phyloP scores from a whole-genome alignment of 2,888 invertebrate species.

The Lobophora halterata region DNA sequence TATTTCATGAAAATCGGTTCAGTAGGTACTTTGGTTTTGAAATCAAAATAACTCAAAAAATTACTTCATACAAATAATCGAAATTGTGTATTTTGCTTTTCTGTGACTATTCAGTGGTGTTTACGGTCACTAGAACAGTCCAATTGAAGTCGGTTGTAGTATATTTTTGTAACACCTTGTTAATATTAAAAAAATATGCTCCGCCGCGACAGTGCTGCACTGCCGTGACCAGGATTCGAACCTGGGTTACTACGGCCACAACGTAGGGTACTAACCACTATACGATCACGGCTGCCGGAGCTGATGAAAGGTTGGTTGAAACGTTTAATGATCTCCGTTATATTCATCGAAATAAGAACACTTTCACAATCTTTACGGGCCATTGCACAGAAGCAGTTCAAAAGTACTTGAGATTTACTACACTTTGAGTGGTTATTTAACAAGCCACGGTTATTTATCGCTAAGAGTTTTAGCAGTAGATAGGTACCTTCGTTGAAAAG shows the following conservation, averaged over 20 bases:
- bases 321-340: slow-evolving; percentile 14
- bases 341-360: slow-evolving; percentile 20
- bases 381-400: slow-evolving; percentile 18
- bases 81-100: too few relatives aligned
- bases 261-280: slow-evolving; percentile 87
- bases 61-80: too few relatives aligned
- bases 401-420: slow-evolving; percentile 7
- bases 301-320: slow-evolving; percentile 36
- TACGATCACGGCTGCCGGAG: slow-evolving; percentile 84
- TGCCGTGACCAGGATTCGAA: slow-evolving; percentile 87
- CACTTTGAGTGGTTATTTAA: slow-evolving; percentile 9
- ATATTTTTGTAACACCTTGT: too few relatives aligned
- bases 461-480: slow-evolving; percentile 2
- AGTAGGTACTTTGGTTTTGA: too few relatives aligned
- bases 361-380: slow-evolving; percentile 35
- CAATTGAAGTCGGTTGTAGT: too few relatives aligned
- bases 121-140: too few relatives aligned
- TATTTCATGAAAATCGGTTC: too few relatives aligned
- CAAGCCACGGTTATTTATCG: slow-evolving; percentile 2
- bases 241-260: slow-evolving; percentile 89
- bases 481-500: too few relatives aligned
- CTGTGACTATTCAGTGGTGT: too few relatives aligned
- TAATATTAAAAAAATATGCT: slow-evolving; percentile 29
- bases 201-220: slow-evolving; percentile 53
- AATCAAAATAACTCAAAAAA: too few relatives aligned